Percentiles rank a stretch among this genome's conserved stretches.
Evolutionary conservation across 2,797 vertebrate species (phyloP).

Genomic region (Buphagus erythrorhynchus): DNA sequence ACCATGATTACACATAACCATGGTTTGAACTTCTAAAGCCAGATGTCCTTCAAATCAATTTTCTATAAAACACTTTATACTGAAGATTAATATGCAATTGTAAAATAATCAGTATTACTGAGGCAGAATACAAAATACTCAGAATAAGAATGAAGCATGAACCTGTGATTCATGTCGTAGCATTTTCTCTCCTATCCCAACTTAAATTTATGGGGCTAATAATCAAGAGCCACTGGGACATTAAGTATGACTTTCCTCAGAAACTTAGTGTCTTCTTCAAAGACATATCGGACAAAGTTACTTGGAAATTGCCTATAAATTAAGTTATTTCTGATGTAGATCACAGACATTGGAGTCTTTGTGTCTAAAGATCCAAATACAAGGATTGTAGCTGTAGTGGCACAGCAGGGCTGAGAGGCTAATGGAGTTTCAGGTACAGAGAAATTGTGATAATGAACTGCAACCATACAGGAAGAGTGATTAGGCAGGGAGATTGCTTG

Average conservation of each 20-base stretch:
- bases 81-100: neutral
- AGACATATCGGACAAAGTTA: neutral
- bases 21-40: neutral
- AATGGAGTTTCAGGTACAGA: neutral
- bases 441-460: neutral
- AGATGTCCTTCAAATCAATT: conserved; percentile 6
- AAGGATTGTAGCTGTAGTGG: neutral
- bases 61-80: neutral
- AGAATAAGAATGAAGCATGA: neutral
- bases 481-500: neutral
- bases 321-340: neutral
- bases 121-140: neutral
- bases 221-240: neutral
- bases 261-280: conserved; percentile 1
- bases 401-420: neutral
- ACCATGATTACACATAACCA: rapidly evolving
- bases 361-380: neutral
- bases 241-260: neutral
- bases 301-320: neutral
- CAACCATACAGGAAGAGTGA: neutral
- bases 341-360: neutral
- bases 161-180: neutral
- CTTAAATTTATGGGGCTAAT: conserved; percentile 1
- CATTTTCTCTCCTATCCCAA: neutral
- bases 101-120: neutral